Evolutionary conservation across 2,113 vertebrate genomes (phyloP), one percentile per base, ranked within the genome.

Genomic region (Barnardius zonarius): DNA sequence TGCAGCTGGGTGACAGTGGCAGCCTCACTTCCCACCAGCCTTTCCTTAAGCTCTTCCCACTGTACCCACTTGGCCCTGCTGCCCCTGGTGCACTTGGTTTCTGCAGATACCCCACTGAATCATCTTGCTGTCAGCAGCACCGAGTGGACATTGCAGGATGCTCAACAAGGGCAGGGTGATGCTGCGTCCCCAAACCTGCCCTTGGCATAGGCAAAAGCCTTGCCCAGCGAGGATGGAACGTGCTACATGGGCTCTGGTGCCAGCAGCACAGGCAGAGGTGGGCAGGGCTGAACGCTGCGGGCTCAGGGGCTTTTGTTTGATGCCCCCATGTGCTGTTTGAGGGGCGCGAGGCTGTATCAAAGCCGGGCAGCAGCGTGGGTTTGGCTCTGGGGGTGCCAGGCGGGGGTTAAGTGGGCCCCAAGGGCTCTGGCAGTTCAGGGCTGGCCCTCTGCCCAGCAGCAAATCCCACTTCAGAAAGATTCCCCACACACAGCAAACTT

Each of bases 381-480:
- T 83, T 11, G 1, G 83, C 11, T 43, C 46, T 41, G 3, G 3
- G 70, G 59, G 78, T 91, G 88, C 80, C 86, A 88, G 73, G 80
- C 8, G 0, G 80, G 79, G 93, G 93, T 95, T 70, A 90, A 94
- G 64, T 0, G 7, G 35, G 55, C 72, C 92, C 80, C 0, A 2
- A 37, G 86, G 96, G 88, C 61, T 91, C 61, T 17, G 2, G 30
- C 83, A 86, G 44, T 25, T 93, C 0, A 0, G 88, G 77, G 83
- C 88, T 94, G 95, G 82, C 83, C 73, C 51, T n/a, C 20, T 46
- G 64, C 86, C 93, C n/a, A 7, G 83, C 80, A 81, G 73, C 73
- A 88, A 86, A 94, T 96, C 95, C 95, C 95, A 96, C 95, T 96
- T 94, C 92, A 96, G 84, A 97, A 68, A 84, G 80, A 59, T 72